These are phyloP conservation scores for Epirrhoe tristata DNA, from an alignment of 2,888 invertebrate genomes.

Conservation along the genomic window DNA sequence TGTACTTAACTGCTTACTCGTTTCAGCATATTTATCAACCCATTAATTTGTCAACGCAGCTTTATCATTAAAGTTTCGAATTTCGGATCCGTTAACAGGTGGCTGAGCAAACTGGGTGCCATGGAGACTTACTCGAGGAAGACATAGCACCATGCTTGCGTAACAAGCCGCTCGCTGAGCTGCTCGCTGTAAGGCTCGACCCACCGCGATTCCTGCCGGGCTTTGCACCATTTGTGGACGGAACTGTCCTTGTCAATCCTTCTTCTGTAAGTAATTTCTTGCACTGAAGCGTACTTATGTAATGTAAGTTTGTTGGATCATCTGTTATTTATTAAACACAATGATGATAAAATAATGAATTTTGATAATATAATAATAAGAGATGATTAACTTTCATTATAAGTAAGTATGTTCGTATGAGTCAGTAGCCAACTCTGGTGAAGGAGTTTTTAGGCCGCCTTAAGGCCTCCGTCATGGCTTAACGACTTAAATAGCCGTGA, in stretches of 20 bases:
- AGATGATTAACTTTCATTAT: too few relatives aligned
- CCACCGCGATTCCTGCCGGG: conserved; percentile 94
- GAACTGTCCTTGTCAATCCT: conserved; percentile 91
- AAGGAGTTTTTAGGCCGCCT: too few relatives aligned
- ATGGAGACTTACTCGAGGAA: conserved; percentile 92
- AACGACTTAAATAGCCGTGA: too few relatives aligned
- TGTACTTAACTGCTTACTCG: background rate
- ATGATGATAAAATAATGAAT: too few relatives aligned
- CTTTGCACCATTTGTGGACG: conserved; percentile 98
- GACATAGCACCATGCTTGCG: conserved; percentile 94
- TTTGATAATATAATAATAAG: too few relatives aligned
- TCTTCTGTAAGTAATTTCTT: conserved; percentile 76
- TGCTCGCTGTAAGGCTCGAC: conserved; percentile 90
- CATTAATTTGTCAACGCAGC: background rate
- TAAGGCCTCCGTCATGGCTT: too few relatives aligned
- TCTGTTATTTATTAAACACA: too few relatives aligned
- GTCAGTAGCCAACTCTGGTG: too few relatives aligned
- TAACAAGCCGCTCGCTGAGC: conserved; percentile 90
- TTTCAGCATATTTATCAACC: background rate
- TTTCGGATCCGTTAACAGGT: conserved; percentile 75
- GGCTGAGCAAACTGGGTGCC: conserved; percentile 93
- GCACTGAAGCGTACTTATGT: too few relatives aligned
- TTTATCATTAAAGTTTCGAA: conserved; percentile 3
- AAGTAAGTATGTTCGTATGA: too few relatives aligned
- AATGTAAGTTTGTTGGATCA: too few relatives aligned